Base-by-base conservation (phyloP, 1,140 invertebrate species). In the Atta cephalotes region DNA sequence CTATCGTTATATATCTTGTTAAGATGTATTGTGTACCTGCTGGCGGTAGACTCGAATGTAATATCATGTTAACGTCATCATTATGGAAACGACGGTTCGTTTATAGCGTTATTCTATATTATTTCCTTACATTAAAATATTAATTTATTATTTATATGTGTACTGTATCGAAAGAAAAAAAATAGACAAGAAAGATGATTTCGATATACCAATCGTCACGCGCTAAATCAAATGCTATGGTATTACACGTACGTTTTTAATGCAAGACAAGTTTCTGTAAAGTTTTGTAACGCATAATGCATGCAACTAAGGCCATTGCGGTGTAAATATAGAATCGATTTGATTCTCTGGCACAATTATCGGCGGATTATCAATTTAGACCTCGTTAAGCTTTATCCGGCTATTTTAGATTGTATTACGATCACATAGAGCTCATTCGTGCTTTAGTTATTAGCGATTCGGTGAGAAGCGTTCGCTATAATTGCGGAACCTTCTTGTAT, bases 61-160 rank as follows among this genome's bases (percentile, higher is more conserved):
- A 58, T 45, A 10, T 82, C 68, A 82, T n/a, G 56, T 82, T 72
- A 76, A 82, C 56, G 6, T 82, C 68, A 90, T 66, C 70, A 86
- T 87, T 49, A 65, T 70, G 70, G 72, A 80, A 65, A 76, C 79
- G 62, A 76, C 76, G 62, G 70, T 71, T 21, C 68, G 77, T 85
- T 82, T 65, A 45, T 35, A 78, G 70, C 80, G 66, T 76, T 76
- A 88, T 70, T 70, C 51, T 49, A 70, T 84, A 79, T 88, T 63
- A 84, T 87, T 85, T 88, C 56, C 58, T 87, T 87, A 87, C 51
- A 45, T 78, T 88, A 90, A 74, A 84, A 87, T 91, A 91, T 84
- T 84, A 84, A 84, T 91, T 90, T 91, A 89, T 91, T 91, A 91
- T 91, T 91, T 91, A 89, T 91, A 89, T 91, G 49, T 81, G 85